Conservation (phyloP, 23 tunicate genomes). For the Halocynthia aurantium region DNA sequence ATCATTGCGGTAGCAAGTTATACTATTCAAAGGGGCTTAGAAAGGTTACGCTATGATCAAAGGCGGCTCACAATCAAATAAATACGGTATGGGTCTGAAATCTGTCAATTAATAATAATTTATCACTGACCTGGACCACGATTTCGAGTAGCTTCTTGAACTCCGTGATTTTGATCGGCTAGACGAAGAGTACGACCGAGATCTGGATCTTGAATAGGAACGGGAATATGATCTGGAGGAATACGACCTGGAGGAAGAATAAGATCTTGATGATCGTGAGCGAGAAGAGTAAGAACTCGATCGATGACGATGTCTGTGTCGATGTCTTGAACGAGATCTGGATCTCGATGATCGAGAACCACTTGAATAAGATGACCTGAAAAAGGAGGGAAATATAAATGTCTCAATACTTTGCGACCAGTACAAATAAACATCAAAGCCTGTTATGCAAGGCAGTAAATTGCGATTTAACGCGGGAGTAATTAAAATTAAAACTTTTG, state of each 20-base stretch:
- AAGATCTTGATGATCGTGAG: slow-evolving; percentile 9
- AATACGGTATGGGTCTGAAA: too few relatives aligned
- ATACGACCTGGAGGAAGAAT: slow-evolving; percentile 49
- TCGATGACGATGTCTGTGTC: slow-evolving; percentile 59
- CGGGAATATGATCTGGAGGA: slow-evolving; percentile 46
- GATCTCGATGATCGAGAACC: slow-evolving; percentile 59
- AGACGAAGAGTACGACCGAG: slow-evolving; percentile 40
- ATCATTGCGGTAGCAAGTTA: too few relatives aligned
- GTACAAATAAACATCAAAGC: too few relatives aligned
- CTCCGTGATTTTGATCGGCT: slow-evolving; percentile 32
- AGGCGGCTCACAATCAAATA: too few relatives aligned
- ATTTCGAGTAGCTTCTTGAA: slow-evolving; percentile 4
- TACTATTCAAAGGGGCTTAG: too few relatives aligned
- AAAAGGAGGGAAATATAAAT: not conserved
- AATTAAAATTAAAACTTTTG: too few relatives aligned
- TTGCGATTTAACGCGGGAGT: too few relatives aligned
- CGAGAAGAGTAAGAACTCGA: slow-evolving; percentile 61
- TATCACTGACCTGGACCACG: not conserved
- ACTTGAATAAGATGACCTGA: slow-evolving; percentile 58
- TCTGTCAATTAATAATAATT: not conserved
- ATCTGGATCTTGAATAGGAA: slow-evolving; percentile 53
- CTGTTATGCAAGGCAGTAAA: too few relatives aligned
- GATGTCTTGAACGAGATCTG: slow-evolving; percentile 51
- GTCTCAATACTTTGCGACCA: too few relatives aligned
- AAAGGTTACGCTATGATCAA: too few relatives aligned